Base-by-base conservation (phyloP, 2,888 invertebrate genomes). In the Neocrepidodera transversa region DNA sequence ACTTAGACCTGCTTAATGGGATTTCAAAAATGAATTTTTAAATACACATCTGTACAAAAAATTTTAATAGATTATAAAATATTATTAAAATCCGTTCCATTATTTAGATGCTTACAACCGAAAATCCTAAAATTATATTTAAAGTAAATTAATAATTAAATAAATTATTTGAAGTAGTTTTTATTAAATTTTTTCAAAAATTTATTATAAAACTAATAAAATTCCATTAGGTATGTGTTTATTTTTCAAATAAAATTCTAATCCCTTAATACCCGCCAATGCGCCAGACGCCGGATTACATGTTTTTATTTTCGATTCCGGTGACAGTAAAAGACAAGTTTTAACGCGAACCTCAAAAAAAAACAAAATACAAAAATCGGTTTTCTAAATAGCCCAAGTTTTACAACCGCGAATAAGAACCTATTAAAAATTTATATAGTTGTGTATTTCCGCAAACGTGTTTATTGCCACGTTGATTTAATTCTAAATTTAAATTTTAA, bases 321-420 rank as follows among this genome's bases (percentile, higher is more conserved):
- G 20, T 20, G 20, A 20, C 42, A 42, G 16, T 42, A 42, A 42
- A 42, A 42, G 42, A 18, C 18, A 20, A 40, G 10, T 42, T 20
- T 42, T 42, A 42, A 42, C 23, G 42, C 20, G 3, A 11, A n/a
- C n/a, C 36, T 11, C 36, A 2, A 6, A 17, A 40, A n/a, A n/a
- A 10, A 40, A 40, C 10, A n/a, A n/a, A 42, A 23, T n/a, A n/a
- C n/a, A n/a, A n/a, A 16, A 20, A 42, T 42, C 42, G 40, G n/a
- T n/a, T n/a, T 18, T 17, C 40, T 18, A 18, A 42, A 20, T 20
- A 10, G 20, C 42, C n/a, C 2, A 13, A 42, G n/a, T 23, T 42
- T 42, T 42, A 42, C 20, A 42, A 42, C 42, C 42, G 20, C 42
- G 20, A 42, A 42, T 20, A 42, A 42, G 40, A 18, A 16, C 17